Conservation (phyloP, 1,140 invertebrate species). For the Zeugodacus cucurbitae region DNA sequence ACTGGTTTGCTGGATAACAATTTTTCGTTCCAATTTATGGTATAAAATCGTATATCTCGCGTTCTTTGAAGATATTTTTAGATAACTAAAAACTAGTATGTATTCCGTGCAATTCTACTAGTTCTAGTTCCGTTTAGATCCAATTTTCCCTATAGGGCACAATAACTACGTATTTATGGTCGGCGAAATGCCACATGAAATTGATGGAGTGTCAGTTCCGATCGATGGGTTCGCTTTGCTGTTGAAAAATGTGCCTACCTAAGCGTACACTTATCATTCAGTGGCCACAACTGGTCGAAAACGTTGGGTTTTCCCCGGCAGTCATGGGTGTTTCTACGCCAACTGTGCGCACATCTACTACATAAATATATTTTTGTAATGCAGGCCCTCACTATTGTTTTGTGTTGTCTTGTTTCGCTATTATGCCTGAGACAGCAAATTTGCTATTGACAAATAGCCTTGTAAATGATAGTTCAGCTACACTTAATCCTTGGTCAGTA, state of each 20-base stretch:
- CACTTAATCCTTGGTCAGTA: not conserved
- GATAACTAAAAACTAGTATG: too few species aligned
- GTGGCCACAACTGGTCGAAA: conserved; percentile 1
- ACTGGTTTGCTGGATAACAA: too few species aligned
- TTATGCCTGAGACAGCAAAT: not conserved
- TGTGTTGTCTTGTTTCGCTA: not conserved
- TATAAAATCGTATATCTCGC: too few species aligned
- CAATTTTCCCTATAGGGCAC: too few species aligned
- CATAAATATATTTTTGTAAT: too few species aligned
- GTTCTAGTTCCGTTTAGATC: too few species aligned
- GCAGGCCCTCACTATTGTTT: not conserved
- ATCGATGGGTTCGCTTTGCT: not conserved
- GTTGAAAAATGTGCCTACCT: not conserved
- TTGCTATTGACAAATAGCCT: not conserved
- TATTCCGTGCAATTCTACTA: too few species aligned
- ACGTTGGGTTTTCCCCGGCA: not conserved
- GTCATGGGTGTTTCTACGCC: not conserved
- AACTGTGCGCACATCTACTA: not conserved
- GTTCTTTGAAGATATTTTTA: too few species aligned
- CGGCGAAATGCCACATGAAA: not conserved
- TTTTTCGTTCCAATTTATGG: too few species aligned
- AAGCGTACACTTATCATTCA: not conserved
- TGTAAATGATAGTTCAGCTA: not conserved
- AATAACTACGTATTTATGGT: too few species aligned
- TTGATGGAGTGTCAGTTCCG: not conserved